Base-by-base conservation (phyloP, 2,888 invertebrate species). In the Amblyjoppa fuscipennis region DNA sequence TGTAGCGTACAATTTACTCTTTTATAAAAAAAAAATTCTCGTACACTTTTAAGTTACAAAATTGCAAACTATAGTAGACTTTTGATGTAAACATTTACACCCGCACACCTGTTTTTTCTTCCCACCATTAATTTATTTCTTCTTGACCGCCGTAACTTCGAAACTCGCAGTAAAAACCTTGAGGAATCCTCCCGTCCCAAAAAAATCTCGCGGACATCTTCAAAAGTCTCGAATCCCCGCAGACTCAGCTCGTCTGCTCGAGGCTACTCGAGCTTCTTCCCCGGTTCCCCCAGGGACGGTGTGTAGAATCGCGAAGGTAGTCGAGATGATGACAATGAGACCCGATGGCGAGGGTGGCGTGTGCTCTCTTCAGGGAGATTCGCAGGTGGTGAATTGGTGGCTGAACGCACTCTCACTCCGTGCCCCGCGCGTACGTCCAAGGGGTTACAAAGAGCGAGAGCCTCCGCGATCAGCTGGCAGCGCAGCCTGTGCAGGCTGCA, bases 391-490 rank as follows among this genome's bases (percentile, higher is more conserved):
- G 81, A 73, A 83, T 71, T 45, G 53, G 56, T 83, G 59, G 77
- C 64, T 76, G 61, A 70, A 61, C 75, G 25, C 77, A 41, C 31
- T 38, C 89, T 86, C 89, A 88, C 84, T 87, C 88, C 86, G n/a
- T 70, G 89, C 90, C 90, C 88, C 90, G 89, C 88, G 84, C 80
- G 74, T 83, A 89, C 88, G 87, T 90, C 89, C 85, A 90, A 89
- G 88, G 86, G 89, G 88, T 89, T 90, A 90, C 80, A 91, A 90
- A 75, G 81, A 74, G 61, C 13, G 56, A 86, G 85, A 84, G 76
- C 71, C 61, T 71, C 61, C 77, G 83, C 84, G 91, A 92, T 91
- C 91, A 92, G 91, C 91, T 91, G 91, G 90, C 91, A 59, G 82
- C 86, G 66, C 78, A 59, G 80, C 74, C 81, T 79, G 81, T 71